Conservation (phyloP, 2,888 invertebrate species). For the Lasioglossum calceatum region DNA sequence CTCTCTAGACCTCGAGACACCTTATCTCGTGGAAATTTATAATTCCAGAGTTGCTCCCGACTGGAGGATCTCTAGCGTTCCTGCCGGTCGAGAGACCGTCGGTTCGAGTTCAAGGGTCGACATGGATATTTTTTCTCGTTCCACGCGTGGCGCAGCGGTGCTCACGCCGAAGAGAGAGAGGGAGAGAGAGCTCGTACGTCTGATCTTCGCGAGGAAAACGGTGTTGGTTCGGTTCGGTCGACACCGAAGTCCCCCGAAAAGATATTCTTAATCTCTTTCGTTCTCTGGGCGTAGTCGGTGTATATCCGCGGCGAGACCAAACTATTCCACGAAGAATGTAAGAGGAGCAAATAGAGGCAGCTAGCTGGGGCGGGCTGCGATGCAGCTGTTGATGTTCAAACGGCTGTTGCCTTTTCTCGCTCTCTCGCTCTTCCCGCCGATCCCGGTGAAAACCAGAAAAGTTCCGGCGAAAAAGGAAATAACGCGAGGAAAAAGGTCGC, state of each 20-base stretch:
- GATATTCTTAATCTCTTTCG: slow-evolving; percentile 79
- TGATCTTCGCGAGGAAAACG: slow-evolving; percentile 15
- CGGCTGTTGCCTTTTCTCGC: slow-evolving; percentile 62
- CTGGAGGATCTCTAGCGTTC: slow-evolving; percentile 21
- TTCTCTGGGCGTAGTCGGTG: slow-evolving; percentile 69
- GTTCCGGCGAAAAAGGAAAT: slow-evolving; percentile 25
- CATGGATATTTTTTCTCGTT: slow-evolving; percentile 59
- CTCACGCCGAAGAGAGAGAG: slow-evolving; percentile 23
- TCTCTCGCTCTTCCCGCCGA: slow-evolving; percentile 16
- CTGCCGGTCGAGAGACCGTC: slow-evolving; percentile 34
- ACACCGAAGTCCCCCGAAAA: slow-evolving; percentile 59
- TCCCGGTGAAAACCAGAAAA: slow-evolving; percentile 53
- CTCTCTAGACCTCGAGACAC: background rate
- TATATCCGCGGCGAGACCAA: slow-evolving; percentile 74
- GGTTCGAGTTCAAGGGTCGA: slow-evolving; percentile 63
- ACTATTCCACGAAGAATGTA: slow-evolving; percentile 81
- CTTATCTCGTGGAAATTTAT: slow-evolving; percentile 57
- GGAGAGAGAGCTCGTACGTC: background rate
- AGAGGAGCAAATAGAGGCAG: slow-evolving; percentile 79
- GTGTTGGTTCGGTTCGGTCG: slow-evolving; percentile 37
- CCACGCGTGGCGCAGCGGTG: slow-evolving; percentile 55
- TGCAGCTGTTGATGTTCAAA: slow-evolving; percentile 80
- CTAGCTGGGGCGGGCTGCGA: slow-evolving; percentile 74
- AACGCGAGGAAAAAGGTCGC: slow-evolving; percentile 2
- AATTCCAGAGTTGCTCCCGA: slow-evolving; percentile 5